Percentiles rank a stretch among this genome's conserved stretches.
phyloP scores from a whole-genome alignment of 2,888 invertebrate genomes.

The Drepanosiphum platanoidis region DNA sequence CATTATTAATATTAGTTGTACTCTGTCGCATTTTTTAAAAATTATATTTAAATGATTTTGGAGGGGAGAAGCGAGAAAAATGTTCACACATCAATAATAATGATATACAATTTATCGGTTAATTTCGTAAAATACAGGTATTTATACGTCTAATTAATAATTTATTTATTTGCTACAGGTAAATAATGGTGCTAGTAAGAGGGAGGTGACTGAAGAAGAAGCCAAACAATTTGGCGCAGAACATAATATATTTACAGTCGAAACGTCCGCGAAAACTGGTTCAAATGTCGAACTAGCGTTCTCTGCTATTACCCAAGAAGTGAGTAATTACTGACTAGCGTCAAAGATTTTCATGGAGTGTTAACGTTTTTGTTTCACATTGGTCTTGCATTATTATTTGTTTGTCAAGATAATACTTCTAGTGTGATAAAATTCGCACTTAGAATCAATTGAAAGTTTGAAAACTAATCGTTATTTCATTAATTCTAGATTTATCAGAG shows the following conservation, averaged over 20 bases:
- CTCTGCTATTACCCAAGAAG: conserved; percentile 88
- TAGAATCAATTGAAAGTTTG: background rate
- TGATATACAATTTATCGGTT: too few species aligned
- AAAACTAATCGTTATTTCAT: background rate
- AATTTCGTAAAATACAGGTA: too few species aligned
- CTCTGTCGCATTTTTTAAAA: too few species aligned
- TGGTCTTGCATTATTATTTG: background rate
- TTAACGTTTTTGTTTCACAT: background rate
- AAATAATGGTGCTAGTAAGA: conserved; percentile 47
- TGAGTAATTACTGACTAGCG: conserved; percentile 48
- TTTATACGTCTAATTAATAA: background rate
- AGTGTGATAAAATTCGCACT: background rate
- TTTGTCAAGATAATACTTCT: background rate
- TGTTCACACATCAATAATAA: background rate
- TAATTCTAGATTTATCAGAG: conserved; percentile 75
- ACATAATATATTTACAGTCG: conserved; percentile 90
- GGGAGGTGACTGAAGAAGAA: conserved; percentile 87
- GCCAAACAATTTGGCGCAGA: conserved; percentile 92
- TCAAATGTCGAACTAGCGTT: conserved; percentile 94
- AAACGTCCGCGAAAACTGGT: conserved; percentile 95
- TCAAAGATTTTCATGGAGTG: background rate
- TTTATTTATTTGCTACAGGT: conserved; percentile 27
- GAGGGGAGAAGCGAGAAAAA: too few species aligned
- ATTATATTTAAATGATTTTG: too few species aligned
- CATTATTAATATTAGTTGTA: too few species aligned